Evolutionary conservation across 2,797 vertebrate species (phyloP).

Genomic region (Melanotaenia nigrans): DNA sequence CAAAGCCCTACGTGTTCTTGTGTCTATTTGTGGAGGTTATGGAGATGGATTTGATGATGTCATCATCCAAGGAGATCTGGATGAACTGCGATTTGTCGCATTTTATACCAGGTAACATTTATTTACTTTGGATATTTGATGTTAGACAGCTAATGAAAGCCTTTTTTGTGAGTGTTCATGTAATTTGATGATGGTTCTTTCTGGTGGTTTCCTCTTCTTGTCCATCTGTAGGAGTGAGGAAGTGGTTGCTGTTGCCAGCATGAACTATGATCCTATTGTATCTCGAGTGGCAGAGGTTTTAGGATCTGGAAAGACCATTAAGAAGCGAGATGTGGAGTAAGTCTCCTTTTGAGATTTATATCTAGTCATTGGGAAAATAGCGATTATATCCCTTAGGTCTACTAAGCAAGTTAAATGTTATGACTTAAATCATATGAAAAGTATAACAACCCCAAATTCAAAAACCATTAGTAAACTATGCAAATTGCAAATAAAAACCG

Average conservation of each 20-base stretch:
- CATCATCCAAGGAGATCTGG: conserved; percentile 97
- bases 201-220: conserved; percentile 40
- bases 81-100: conserved; percentile 96
- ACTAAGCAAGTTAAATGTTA: conserved; percentile 45
- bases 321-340: conserved; percentile 98
- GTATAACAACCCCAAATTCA: conserved; percentile 23
- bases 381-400: conserved; percentile 53
- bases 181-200: conserved; percentile 5
- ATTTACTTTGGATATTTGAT: background rate
- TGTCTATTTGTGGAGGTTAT: conserved; percentile 84
- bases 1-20: background rate
- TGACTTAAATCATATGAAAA: conserved; percentile 55
- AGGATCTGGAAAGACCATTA: conserved; percentile 92
- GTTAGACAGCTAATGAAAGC: background rate
- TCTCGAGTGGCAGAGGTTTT: conserved; percentile 97
- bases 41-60: conserved; percentile 98
- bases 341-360: conserved; percentile 71
- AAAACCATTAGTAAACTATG: background rate
- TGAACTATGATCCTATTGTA: conserved; percentile 99
- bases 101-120: conserved; percentile 93
- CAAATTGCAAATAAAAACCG: too few species aligned
- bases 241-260: conserved; percentile 96
- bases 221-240: conserved; percentile 89
- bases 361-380: conserved; percentile 49
- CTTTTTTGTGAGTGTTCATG: background rate